A percentile compares a stretch with the other conserved stretches of the same genome.
Conservation (phyloP, 1,140 invertebrate species). For the Parasteatoda tepidariorum region DNA sequence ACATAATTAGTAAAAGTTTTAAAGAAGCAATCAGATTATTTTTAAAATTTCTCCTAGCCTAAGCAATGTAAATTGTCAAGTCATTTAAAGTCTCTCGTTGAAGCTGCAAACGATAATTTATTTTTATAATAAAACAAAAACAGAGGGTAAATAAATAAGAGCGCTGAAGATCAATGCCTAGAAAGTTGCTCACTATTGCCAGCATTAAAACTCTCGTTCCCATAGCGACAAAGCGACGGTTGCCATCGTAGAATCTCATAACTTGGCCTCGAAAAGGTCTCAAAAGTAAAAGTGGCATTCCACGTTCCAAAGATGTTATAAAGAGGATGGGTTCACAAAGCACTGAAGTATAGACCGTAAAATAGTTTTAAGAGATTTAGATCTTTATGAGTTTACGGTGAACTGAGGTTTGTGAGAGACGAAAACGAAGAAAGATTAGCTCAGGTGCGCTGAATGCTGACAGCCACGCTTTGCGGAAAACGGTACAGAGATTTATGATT, state of each 20-base stretch:
- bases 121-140: neutral
- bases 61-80: too few relatives aligned
- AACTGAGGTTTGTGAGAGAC: neutral
- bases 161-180: conserved; percentile 39
- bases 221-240: conserved; percentile 26
- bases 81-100: too few relatives aligned
- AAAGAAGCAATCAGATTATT: too few relatives aligned
- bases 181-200: conserved; percentile 26
- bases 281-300: conserved; percentile 39
- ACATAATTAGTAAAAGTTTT: too few relatives aligned
- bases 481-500: too few relatives aligned
- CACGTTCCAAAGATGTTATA: conserved; percentile 26
- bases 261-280: conserved; percentile 34
- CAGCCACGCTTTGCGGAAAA: neutral
- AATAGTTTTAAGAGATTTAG: conserved; percentile 46
- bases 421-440: conserved; percentile 31
- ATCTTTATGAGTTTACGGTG: conserved; percentile 38
- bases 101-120: too few relatives aligned
- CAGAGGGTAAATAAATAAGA: conserved; percentile 29
- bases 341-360: conserved; percentile 1
- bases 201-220: conserved; percentile 48
- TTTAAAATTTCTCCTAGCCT: too few relatives aligned
- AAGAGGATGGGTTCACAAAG: conserved; percentile 9
- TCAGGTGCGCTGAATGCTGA: neutral
- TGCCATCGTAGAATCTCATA: conserved; percentile 48